Evolutionary conservation across 2,113 vertebrate species (phyloP).

Genomic region (Gallinago media): DNA sequence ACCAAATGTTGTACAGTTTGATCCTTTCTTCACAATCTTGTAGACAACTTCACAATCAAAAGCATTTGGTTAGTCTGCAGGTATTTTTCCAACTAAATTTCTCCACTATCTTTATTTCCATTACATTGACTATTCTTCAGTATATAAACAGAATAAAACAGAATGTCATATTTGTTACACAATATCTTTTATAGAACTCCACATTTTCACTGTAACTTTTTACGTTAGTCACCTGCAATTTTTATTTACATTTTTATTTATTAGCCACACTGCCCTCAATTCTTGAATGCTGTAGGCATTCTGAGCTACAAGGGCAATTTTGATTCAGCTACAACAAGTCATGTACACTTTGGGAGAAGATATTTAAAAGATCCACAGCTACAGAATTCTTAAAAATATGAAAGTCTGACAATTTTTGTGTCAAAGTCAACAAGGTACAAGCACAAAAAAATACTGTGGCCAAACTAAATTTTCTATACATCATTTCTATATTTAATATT

Average conservation of each 20-base stretch:
- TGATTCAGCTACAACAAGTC: background rate
- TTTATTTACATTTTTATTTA: background rate
- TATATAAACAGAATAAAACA: background rate
- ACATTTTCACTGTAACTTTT: background rate
- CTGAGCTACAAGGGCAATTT: background rate
- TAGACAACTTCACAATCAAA: background rate
- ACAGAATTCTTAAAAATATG: background rate
- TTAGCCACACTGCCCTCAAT: background rate
- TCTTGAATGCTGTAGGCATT: background rate
- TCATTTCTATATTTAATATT: background rate
- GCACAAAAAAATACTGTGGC: background rate
- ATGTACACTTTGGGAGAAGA: background rate
- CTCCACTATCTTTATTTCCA: background rate
- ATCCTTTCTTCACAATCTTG: background rate
- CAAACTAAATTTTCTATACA: background rate
- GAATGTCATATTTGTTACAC: background rate
- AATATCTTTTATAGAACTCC: background rate
- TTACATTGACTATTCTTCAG: background rate
- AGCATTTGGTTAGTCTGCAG: background rate
- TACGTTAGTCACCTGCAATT: background rate
- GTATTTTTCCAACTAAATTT: background rate
- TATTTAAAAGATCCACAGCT: background rate
- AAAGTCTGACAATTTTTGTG: background rate
- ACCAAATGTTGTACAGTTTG: background rate
- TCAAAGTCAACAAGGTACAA: background rate